Evolutionary conservation across 1,140 invertebrate genomes (phyloP), one percentile per base, ranked within the genome.

Genomic region (Gonioctena quinquepunctata): DNA sequence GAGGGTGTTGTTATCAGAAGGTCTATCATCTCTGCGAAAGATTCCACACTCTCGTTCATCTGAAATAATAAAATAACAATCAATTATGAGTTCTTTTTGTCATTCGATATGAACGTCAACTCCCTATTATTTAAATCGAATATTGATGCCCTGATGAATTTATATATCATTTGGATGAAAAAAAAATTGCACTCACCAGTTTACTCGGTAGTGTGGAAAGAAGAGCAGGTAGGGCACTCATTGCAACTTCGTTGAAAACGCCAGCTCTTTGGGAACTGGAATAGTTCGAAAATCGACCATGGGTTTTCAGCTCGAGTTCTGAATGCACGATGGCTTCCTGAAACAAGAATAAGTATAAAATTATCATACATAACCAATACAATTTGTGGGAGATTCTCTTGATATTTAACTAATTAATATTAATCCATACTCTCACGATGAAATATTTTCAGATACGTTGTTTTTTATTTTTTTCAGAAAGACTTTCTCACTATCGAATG

Each of bases 181-280:
- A 42, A 13, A 13, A 0, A 13, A 3, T 59, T 48, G n/a, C n/a
- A 76, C 76, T 84, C 83, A 89, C 87, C 82, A 89, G 71, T 72
- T 82, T 84, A 56, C 84, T 81, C 26, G 89, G 89, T 73, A 90
- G 89, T 85, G 95, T 91, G 16, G 93, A 93, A 1, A 89, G 86
- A 54, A 95, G 89, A 69, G 91, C 90, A 48, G 90, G 91, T 3
- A 95, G 86, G 4, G 93, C 92, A 0, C 91, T 87, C 0, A 92
- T 85, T 0, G 92, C 90, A 0, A 93, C 89, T 72, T 91, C 91
- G 73, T 94, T 92, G 72, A 89, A 90, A 1, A 92, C 86, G 0
- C 93, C 93, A 1, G 91, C 89, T 62, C 90, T 87, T 75, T 91
- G 90, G 0, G 91, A 89, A 63, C 94, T 96, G 0, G 95, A 94